Percentiles rank a stretch among this genome's conserved stretches.
Conservation (phyloP, 2,797 vertebrate species). For the Sphenodon punctatus region DNA sequence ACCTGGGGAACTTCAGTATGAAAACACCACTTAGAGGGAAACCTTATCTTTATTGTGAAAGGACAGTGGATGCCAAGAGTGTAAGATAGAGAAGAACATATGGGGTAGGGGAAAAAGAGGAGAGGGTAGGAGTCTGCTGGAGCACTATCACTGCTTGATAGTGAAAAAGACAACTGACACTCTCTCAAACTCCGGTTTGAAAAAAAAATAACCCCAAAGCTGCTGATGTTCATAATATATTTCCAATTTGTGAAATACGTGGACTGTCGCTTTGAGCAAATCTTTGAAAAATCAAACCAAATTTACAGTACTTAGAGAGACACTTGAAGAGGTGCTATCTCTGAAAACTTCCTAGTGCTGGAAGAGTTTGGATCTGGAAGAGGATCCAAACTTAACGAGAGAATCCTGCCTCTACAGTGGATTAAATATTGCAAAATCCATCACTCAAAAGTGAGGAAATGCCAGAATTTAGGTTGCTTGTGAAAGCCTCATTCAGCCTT, state of each 20-base stretch:
- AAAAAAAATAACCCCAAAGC: neutral
- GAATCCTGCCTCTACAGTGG: neutral
- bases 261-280: neutral
- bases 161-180: neutral
- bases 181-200: neutral
- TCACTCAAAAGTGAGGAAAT: neutral
- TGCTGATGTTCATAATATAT: too few relatives aligned
- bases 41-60: conserved; percentile 4
- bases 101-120: neutral
- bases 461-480: neutral
- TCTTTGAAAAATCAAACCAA: neutral
- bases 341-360: neutral
- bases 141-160: neutral
- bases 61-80: neutral
- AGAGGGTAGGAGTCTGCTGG: neutral
- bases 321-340: too few relatives aligned
- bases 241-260: neutral
- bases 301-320: neutral
- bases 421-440: neutral
- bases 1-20: neutral
- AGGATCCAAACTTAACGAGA: neutral
- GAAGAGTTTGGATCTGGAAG: neutral
- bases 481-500: neutral
- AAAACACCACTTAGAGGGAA: conserved; percentile 6
- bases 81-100: neutral